These are phyloP conservation scores for Hyles vespertilio DNA, from an alignment of 1,140 invertebrate genomes.

Conservation along the genomic window DNA sequence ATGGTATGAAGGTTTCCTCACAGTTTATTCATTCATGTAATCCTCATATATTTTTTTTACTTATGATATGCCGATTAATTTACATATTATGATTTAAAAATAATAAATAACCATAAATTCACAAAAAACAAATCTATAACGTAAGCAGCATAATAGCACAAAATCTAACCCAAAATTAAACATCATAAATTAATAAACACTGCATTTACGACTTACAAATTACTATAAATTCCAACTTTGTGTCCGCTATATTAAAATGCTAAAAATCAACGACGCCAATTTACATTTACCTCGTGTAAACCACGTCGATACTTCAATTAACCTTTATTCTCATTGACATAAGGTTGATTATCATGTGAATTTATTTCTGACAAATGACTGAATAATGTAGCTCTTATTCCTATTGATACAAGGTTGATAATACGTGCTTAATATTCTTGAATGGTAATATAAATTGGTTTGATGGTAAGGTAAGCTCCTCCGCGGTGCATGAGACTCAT, in stretches of 20 bases:
- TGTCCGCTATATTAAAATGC: constrained; percentile 60
- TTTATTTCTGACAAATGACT: neutral
- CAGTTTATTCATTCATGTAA: too few species aligned
- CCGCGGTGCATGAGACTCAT: constrained; percentile 34
- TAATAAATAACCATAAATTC: too few species aligned
- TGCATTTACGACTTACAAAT: constrained; percentile 34
- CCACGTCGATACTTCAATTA: neutral
- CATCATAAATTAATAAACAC: constrained; percentile 45
- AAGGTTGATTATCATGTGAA: too few species aligned
- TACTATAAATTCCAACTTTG: constrained; percentile 40
- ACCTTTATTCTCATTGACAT: neutral
- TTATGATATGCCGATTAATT: too few species aligned
- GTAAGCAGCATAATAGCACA: constrained; percentile 5
- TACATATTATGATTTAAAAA: too few species aligned
- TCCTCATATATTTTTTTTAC: too few species aligned
- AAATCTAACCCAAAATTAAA: constrained; percentile 27
- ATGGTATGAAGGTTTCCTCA: too few species aligned
- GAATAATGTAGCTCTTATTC: constrained; percentile 2
- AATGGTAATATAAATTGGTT: constrained; percentile 11
- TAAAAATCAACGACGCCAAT: constrained; percentile 30
- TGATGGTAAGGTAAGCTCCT: constrained; percentile 29
- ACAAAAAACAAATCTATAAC: constrained; percentile 1
- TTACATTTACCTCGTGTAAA: constrained; percentile 6
- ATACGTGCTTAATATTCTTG: constrained; percentile 8
- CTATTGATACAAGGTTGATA: constrained; percentile 15